Conservation (phyloP, 2,797 vertebrate species). For the Chaunax sp. region DNA sequence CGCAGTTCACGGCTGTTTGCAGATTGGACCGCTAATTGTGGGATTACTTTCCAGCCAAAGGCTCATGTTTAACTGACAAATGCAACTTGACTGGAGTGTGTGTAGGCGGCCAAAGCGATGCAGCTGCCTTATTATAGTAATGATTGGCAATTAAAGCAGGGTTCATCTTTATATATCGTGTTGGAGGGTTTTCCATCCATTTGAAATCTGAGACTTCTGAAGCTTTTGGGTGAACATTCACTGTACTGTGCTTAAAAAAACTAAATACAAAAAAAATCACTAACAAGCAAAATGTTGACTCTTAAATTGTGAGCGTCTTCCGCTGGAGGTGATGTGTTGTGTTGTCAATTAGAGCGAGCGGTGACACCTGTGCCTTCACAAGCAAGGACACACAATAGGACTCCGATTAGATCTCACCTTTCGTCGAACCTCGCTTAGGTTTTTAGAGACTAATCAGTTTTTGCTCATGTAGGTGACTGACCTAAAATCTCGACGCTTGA, state of each 20-base stretch:
- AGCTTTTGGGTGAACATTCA: too few species aligned
- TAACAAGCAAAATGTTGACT: neutral
- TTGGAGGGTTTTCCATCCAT: too few species aligned
- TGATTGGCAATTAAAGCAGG: neutral
- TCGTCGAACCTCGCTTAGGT: conserved; percentile 18
- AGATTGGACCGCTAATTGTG: conserved; percentile 32
- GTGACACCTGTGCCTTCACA: conserved; percentile 25
- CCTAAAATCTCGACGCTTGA: conserved; percentile 13
- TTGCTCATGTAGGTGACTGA: conserved; percentile 32
- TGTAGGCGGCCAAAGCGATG: conserved; percentile 13
- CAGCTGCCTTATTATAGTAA: conserved; percentile 11
- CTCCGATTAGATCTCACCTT: conserved; percentile 48
- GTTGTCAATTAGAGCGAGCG: conserved; percentile 1
- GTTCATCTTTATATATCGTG: too few species aligned
- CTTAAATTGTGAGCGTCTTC: conserved; percentile 5
- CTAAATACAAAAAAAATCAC: conserved; percentile 16
- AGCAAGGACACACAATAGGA: conserved; percentile 30
- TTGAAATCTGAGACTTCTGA: too few species aligned
- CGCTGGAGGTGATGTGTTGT: too few species aligned
- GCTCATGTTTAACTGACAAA: conserved; percentile 7
- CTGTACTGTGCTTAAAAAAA: too few species aligned
- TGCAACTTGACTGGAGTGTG: conserved; percentile 13
- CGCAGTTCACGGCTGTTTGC: conserved; percentile 14
- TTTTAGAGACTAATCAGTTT: conserved; percentile 29
- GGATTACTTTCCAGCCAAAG: neutral